phyloP scores from a whole-genome alignment of 2,113 vertebrate species.

The Sapayoa aenigma region DNA sequence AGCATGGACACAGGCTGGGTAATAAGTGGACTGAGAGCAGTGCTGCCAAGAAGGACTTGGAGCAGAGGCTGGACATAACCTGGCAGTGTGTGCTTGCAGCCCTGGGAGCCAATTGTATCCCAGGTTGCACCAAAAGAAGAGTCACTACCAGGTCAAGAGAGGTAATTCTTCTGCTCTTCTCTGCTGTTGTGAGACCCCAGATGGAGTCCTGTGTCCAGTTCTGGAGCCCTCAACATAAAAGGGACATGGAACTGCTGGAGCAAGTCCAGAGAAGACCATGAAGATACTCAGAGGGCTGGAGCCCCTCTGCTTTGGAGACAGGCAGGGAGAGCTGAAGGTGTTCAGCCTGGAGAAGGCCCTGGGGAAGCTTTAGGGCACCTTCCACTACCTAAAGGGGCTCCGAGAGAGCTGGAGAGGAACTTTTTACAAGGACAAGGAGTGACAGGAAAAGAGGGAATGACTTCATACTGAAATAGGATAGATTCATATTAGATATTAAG shows the following conservation, averaged over 20 bases:
- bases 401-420: not conserved
- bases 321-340: not conserved
- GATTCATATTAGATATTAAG: not conserved
- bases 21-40: not conserved
- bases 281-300: not conserved
- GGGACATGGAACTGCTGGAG: not conserved
- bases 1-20: not conserved
- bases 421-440: not conserved
- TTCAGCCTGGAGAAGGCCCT: not conserved
- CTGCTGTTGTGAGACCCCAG: not conserved
- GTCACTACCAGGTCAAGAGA: not conserved
- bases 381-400: not conserved
- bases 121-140: not conserved
- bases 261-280: not conserved
- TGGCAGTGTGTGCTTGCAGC: not conserved
- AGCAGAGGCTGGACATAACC: not conserved
- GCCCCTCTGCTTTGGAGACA: not conserved
- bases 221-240: not conserved
- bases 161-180: not conserved
- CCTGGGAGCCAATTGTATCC: not conserved
- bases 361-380: not conserved
- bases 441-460: not conserved
- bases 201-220: not conserved
- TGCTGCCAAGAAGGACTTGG: not conserved
- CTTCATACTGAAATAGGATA: not conserved